Evolutionary conservation across 37 sponge, comb jelly and placozoan species (phyloP).

Genomic region (Beroe ovata): DNA sequence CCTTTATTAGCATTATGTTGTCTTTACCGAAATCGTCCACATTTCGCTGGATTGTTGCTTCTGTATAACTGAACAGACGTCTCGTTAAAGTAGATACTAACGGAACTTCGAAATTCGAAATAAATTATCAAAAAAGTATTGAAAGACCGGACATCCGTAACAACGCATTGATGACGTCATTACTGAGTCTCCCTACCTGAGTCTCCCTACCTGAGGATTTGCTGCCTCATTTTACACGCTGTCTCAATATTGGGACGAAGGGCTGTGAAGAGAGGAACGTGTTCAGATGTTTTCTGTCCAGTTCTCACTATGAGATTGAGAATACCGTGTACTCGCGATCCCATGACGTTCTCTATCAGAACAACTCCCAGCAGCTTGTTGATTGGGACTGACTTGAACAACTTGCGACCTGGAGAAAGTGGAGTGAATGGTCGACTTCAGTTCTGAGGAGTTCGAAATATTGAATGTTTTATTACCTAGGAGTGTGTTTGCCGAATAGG

Average conservation of each 20-base stretch:
- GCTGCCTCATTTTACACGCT: background rate
- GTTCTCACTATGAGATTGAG: constrained; percentile 37
- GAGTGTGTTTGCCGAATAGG: constrained; percentile 13
- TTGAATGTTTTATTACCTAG: too few relatives aligned
- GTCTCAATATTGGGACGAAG: constrained; percentile 47
- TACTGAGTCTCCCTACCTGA: too few relatives aligned
- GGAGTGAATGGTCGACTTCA: too few relatives aligned
- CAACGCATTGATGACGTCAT: too few relatives aligned
- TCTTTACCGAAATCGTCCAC: constrained; percentile 24
- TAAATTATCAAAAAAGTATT: too few relatives aligned
- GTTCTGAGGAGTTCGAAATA: too few relatives aligned
- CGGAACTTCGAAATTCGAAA: too few relatives aligned
- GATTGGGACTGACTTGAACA: constrained; percentile 51
- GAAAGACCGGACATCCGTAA: too few relatives aligned
- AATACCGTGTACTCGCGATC: constrained; percentile 65
- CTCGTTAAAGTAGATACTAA: too few relatives aligned
- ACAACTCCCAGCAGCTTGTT: constrained; percentile 16
- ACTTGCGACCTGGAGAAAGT: constrained; percentile 53
- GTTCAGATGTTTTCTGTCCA: constrained; percentile 7
- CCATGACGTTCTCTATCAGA: constrained; percentile 47
- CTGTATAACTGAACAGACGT: constrained; percentile 27
- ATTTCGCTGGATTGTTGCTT: constrained; percentile 1
- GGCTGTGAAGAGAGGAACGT: constrained; percentile 39
- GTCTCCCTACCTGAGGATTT: constrained; percentile 48
- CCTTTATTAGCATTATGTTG: constrained; percentile 29